phyloP scores from a whole-genome alignment of 2,113 vertebrate genomes.

The Ceuthmochares aereus region DNA sequence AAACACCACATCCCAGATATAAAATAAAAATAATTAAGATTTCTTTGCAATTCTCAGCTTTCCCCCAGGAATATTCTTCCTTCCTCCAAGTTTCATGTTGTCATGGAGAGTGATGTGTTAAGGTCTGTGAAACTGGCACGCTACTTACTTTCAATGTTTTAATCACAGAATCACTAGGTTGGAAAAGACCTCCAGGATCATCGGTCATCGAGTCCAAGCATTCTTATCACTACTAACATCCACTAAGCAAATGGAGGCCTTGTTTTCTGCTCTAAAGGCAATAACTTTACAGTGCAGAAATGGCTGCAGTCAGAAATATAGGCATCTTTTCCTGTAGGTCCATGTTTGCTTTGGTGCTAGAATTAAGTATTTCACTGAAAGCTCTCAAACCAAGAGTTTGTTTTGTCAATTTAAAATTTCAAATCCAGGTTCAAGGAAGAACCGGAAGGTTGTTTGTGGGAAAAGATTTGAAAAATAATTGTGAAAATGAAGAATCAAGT shows the following conservation, averaged over 20 bases:
- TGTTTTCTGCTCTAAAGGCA: background rate
- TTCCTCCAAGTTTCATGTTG: constrained; percentile 51
- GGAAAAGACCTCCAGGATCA: too few relatives aligned
- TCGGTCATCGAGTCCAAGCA: too few relatives aligned
- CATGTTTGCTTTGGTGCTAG: background rate
- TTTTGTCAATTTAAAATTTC: background rate
- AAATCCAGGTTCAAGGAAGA: background rate
- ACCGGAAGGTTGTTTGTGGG: background rate
- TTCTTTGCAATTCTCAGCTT: constrained; percentile 51
- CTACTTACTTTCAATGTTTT: constrained; percentile 45
- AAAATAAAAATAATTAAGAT: background rate
- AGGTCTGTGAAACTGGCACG: background rate
- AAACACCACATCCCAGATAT: constrained; percentile 35
- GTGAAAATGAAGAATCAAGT: background rate
- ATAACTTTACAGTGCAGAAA: background rate
- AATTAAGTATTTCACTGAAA: background rate
- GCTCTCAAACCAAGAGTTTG: background rate
- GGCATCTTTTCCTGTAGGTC: background rate
- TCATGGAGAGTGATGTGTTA: constrained; percentile 28
- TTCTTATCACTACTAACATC: background rate
- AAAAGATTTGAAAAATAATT: background rate
- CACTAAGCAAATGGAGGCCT: constrained; percentile 2
- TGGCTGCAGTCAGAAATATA: background rate
- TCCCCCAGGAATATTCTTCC: constrained; percentile 66
- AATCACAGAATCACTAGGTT: background rate